Base-by-base conservation (phyloP, 2,888 invertebrate genomes). In the Mythimna albipuncta region DNA sequence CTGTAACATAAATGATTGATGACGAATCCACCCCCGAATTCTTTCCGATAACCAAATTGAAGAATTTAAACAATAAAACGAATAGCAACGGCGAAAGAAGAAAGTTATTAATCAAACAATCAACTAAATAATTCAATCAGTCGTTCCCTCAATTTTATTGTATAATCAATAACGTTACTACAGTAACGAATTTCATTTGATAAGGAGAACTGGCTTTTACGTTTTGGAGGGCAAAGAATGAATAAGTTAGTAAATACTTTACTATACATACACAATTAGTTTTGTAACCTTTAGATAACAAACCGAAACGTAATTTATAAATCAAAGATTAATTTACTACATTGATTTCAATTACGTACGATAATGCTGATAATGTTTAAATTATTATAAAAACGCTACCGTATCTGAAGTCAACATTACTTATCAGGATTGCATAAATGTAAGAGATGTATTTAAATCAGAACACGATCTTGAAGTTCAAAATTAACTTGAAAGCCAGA, bases 131-230 rank as follows among this genome's bases (percentile, higher is more conserved):
- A 82, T 82, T 83, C 77, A 85, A 77, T 75, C 57, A 69, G 67
- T 62, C 69, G 57, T 55, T 64, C 65, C 70, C 73, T 50, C 75
- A 85, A 79, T 72, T 32, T 26, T 26, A 26, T 26, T 81, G 87
- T 86, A 70, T 82, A 80, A 86, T 86, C 87, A 63, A 87, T 86
- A 81, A 26, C 26, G 74, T 64, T 73, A 78, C 59, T 79, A 72
- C 55, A 72, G 76, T 52, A 63, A 81, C 84, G 65, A 58, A 77
- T n/a, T 54, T 50, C 57, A 62, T 65, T 69, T 64, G 59, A 83
- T 70, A 62, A 79, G 62, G 21, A 47, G 50, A 73, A 79, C 10
- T 41, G n/a, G 16, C 55, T 61, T 57, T 61, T 32, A 19, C 50
- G 11, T 72, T 65, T 72, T 47, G 9, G 52, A 38, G 13, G 10